Percentiles rank a stretch among this genome's conserved stretches.
phyloP scores from a whole-genome alignment of 1,140 invertebrate species.

The Pemphigus obesinymphae region DNA sequence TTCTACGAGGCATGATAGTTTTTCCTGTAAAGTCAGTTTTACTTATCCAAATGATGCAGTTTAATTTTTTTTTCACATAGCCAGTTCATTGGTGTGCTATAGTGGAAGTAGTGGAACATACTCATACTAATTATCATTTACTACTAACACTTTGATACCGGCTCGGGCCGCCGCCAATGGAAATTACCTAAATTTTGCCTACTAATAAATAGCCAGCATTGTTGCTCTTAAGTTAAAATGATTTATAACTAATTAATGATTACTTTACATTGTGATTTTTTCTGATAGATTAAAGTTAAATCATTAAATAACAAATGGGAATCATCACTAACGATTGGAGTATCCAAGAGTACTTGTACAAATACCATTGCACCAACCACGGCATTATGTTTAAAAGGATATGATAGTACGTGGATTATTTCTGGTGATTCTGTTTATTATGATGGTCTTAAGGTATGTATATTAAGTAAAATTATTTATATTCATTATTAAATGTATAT shows the following conservation, averaged over 20 bases:
- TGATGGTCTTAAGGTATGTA: conserved; percentile 67
- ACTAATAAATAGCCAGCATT: no score
- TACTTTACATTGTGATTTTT: background rate
- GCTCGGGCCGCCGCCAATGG: no score
- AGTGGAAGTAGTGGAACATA: no score
- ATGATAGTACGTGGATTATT: conserved; percentile 63
- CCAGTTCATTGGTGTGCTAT: no score
- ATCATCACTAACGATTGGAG: conserved; percentile 70
- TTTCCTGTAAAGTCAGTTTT: no score
- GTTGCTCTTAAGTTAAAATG: background rate
- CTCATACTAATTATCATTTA: no score
- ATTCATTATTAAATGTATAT: no score
- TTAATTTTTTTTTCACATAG: no score
- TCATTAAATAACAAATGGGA: conserved; percentile 71
- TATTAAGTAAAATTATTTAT: background rate
- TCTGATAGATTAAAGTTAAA: conserved; percentile 61
- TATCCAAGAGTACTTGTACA: conserved; percentile 65
- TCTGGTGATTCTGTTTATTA: conserved; percentile 72
- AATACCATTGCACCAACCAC: conserved; percentile 63
- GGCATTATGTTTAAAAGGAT: conserved; percentile 67
- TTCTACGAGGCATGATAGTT: no score
- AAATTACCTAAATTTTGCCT: no score
- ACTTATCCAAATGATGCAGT: no score
- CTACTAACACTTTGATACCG: no score
- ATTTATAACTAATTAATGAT: background rate